Conservation (phyloP, 2,113 vertebrate species). For the Excalfactoria chinensis region DNA sequence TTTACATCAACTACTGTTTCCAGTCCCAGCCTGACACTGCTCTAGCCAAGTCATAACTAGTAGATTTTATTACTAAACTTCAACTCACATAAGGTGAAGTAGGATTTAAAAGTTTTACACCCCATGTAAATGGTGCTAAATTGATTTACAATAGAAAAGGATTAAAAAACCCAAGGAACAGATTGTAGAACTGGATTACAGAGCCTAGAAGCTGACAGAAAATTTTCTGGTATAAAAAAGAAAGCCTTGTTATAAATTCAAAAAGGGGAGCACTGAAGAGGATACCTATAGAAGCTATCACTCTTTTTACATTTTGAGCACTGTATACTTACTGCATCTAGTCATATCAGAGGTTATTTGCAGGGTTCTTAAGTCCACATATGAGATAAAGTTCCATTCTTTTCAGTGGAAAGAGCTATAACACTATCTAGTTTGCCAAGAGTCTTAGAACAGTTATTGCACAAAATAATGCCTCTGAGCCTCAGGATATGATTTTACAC, state of each 20-base stretch:
- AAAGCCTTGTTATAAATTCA: not conserved
- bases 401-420: conserved; percentile 9
- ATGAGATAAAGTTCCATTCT: not conserved
- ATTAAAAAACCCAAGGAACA: not conserved
- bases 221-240: not conserved
- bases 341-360: not conserved
- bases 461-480: conserved; percentile 34
- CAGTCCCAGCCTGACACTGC: not conserved
- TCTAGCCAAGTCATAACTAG: not conserved
- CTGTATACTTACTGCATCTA: not conserved
- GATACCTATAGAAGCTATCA: not conserved
- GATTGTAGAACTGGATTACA: not conserved
- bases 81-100: not conserved
- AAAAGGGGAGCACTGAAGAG: not conserved
- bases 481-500: conserved; percentile 48
- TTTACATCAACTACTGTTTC: not conserved
- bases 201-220: not conserved
- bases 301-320: not conserved
- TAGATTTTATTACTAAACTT: not conserved
- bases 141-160: not conserved
- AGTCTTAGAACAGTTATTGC: not conserved
- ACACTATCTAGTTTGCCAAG: not conserved
- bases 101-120: not conserved
- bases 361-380: not conserved
- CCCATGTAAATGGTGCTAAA: not conserved